Evolutionary conservation across 92 coral and sea anemone genomes (phyloP).

Genomic region (Diadumene lineata): DNA sequence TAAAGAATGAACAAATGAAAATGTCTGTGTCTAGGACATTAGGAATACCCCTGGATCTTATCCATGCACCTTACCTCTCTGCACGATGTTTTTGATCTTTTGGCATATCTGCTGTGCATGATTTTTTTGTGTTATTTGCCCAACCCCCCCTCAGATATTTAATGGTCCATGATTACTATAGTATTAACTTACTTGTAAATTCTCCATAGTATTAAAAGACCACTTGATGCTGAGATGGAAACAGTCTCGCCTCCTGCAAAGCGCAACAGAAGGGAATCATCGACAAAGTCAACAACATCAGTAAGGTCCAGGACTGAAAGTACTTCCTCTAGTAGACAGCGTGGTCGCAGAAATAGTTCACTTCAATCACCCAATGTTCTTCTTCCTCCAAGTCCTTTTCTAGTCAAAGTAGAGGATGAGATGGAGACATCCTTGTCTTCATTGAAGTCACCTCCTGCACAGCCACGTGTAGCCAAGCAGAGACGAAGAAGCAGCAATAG

Average conservation of each 20-base stretch:
- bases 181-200: too few relatives aligned
- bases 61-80: too few relatives aligned
- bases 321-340: slow-evolving; percentile 56
- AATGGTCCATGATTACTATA: too few relatives aligned
- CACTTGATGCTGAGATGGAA: slow-evolving; percentile 56
- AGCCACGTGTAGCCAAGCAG: slow-evolving; percentile 50
- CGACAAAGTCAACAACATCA: slow-evolving; percentile 54
- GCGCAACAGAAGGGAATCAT: slow-evolving; percentile 76
- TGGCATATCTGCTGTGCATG: too few relatives aligned
- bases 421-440: slow-evolving; percentile 52
- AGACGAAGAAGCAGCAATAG: slow-evolving; percentile 71
- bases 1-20: neutral
- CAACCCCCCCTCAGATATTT: too few relatives aligned
- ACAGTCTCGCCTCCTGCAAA: slow-evolving; percentile 75
- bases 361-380: slow-evolving; percentile 75
- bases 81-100: too few relatives aligned
- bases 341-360: slow-evolving; percentile 78
- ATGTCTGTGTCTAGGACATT: neutral
- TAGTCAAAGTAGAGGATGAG: slow-evolving; percentile 68
- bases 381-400: slow-evolving; percentile 65
- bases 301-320: slow-evolving; percentile 82
- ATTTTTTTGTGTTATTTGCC: too few relatives aligned
- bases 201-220: slow-evolving; percentile 66
- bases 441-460: slow-evolving; percentile 75
- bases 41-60: too few relatives aligned